These are phyloP conservation scores for Tenthredo amoena DNA, from an alignment of 2,888 invertebrate species.

Conservation along the genomic window DNA sequence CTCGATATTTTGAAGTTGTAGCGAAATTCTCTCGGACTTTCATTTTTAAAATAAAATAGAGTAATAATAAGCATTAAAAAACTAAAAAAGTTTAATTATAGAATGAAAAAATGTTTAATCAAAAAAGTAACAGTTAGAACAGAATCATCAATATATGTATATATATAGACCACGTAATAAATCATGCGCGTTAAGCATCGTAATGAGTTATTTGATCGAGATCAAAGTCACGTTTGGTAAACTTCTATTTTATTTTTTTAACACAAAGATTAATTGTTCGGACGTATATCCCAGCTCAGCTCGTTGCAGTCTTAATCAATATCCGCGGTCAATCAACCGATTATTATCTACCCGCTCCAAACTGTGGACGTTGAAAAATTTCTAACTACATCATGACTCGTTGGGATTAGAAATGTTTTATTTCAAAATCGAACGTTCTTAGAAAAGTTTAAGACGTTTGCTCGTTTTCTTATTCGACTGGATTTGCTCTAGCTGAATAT, in stretches of 20 bases:
- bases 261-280: not conserved
- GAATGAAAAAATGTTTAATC: too few relatives aligned
- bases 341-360: not conserved
- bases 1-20: too few relatives aligned
- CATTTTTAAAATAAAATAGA: too few relatives aligned
- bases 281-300: not conserved
- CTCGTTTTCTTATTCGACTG: too few relatives aligned
- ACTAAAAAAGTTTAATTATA: too few relatives aligned
- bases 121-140: too few relatives aligned
- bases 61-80: too few relatives aligned
- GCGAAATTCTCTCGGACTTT: too few relatives aligned
- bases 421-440: not conserved
- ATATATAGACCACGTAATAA: not conserved
- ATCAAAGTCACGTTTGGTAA: conserved; percentile 4
- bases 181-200: not conserved
- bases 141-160: too few relatives aligned
- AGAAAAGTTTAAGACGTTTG: not conserved
- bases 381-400: not conserved
- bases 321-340: not conserved
- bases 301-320: not conserved
- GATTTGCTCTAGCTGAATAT: too few relatives aligned
- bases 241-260: not conserved
- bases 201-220: not conserved
- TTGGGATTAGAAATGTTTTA: not conserved
- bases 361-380: not conserved